phyloP scores from a whole-genome alignment of 2,797 vertebrate species.

The Odontamblyopus rebecca region DNA sequence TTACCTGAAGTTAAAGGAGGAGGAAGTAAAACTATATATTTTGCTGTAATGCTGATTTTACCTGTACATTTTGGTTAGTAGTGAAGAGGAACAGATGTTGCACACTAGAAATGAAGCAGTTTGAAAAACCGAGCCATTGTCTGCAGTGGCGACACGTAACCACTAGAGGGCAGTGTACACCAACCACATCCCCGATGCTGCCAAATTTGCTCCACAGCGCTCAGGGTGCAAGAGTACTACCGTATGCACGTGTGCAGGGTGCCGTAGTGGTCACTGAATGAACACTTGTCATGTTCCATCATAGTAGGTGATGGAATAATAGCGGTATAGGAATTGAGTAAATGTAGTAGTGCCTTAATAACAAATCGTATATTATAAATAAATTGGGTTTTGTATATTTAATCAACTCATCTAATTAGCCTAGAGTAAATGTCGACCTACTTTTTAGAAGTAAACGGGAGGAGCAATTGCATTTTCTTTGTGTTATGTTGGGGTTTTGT shows the following conservation, averaged over 20 bases:
- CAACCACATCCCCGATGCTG: background rate
- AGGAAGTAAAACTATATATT: too few relatives aligned
- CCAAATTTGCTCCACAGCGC: too few relatives aligned
- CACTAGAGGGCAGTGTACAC: conserved; percentile 47
- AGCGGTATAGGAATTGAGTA: too few relatives aligned
- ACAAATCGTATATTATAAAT: too few relatives aligned
- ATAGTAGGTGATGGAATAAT: too few relatives aligned
- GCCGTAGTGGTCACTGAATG: background rate
- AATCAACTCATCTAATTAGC: background rate
- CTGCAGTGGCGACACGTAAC: conserved; percentile 16
- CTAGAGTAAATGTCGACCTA: background rate
- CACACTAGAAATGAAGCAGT: background rate
- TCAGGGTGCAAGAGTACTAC: background rate
- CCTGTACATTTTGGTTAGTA: too few relatives aligned
- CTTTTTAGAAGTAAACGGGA: background rate
- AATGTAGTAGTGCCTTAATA: too few relatives aligned
- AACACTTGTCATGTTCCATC: background rate
- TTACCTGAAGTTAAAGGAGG: too few relatives aligned
- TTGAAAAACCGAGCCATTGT: background rate
- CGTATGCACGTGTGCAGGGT: background rate
- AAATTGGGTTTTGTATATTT: too few relatives aligned
- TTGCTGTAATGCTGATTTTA: too few relatives aligned
- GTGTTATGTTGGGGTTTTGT: background rate
- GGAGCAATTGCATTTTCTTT: background rate
- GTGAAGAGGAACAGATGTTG: background rate